Conservation (phyloP, 2,113 vertebrate species). For the Nesoenas mayeri region DNA sequence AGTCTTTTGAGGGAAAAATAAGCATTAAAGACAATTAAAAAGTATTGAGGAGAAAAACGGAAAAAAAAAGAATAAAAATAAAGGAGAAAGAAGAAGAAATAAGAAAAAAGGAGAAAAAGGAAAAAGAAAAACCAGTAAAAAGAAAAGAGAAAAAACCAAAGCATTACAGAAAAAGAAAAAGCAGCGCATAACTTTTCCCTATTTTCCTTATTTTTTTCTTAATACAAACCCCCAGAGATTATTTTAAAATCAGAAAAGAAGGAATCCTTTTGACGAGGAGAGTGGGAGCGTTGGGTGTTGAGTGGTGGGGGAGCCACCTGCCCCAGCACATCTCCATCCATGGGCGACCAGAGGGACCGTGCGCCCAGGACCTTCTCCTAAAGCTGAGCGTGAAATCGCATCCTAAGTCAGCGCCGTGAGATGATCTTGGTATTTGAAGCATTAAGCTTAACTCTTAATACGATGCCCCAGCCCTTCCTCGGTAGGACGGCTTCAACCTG, state of each 20-base stretch:
- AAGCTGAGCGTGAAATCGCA: background rate
- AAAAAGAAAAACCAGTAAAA: no score
- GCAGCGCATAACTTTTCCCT: background rate
- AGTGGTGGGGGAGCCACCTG: background rate
- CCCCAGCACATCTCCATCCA: no score
- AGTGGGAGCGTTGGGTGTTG: accelerated
- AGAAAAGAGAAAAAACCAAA: no score
- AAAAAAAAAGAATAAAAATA: no score
- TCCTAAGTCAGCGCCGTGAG: accelerated
- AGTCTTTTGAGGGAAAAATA: background rate
- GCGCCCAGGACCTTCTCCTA: accelerated
- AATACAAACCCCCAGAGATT: background rate
- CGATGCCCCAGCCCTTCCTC: background rate
- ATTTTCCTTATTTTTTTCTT: no score
- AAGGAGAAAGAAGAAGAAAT: no score
- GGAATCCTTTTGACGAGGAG: background rate
- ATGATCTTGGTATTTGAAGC: background rate
- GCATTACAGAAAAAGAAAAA: background rate
- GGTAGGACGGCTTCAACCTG: accelerated
- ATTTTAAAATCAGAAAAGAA: background rate
- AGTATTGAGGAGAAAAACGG: no score
- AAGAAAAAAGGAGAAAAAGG: no score
- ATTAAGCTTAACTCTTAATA: background rate
- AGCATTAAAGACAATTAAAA: background rate
- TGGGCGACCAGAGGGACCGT: background rate